A percentile compares a stretch with the other conserved stretches of the same genome.
phyloP scores from a whole-genome alignment of 2,797 vertebrate species.

The Acropternis orthonyx region DNA sequence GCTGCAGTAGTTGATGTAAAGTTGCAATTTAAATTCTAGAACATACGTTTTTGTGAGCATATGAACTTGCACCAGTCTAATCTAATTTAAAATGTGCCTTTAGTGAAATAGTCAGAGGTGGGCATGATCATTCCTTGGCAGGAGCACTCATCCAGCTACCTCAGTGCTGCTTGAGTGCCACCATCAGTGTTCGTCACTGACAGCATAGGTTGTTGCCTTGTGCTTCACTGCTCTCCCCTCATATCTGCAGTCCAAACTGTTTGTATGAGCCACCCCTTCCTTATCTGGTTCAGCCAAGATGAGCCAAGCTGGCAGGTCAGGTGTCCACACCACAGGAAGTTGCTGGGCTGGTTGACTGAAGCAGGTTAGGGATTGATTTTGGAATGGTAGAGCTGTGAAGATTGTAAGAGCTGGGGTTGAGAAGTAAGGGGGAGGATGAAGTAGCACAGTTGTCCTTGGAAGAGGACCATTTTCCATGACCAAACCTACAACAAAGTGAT shows the following conservation, averaged over 20 bases:
- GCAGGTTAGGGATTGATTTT: not conserved
- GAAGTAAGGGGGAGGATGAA: not conserved
- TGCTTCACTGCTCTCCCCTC: not conserved
- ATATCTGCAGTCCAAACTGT: not conserved
- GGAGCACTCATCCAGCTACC: not conserved
- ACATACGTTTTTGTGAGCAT: accelerated
- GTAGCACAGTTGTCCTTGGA: not conserved
- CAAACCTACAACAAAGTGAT: accelerated
- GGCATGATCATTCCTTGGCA: not conserved
- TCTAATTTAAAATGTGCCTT: not conserved
- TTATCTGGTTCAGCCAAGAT: not conserved
- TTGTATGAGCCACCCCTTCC: not conserved
- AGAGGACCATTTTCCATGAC: not conserved
- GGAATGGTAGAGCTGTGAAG: not conserved
- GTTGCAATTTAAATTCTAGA: not conserved
- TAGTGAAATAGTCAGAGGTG: not conserved
- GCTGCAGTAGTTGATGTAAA: not conserved
- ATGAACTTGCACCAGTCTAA: not conserved
- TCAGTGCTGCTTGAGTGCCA: not conserved
- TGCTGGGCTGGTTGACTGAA: not conserved
- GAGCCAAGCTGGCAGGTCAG: not conserved
- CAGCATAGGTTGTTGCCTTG: not conserved
- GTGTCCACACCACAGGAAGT: not conserved
- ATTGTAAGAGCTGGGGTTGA: not conserved
- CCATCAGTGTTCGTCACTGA: not conserved